Base-by-base conservation (phyloP, 92 coral and sea anemone genomes). In the Epizoanthus ramosus region DNA sequence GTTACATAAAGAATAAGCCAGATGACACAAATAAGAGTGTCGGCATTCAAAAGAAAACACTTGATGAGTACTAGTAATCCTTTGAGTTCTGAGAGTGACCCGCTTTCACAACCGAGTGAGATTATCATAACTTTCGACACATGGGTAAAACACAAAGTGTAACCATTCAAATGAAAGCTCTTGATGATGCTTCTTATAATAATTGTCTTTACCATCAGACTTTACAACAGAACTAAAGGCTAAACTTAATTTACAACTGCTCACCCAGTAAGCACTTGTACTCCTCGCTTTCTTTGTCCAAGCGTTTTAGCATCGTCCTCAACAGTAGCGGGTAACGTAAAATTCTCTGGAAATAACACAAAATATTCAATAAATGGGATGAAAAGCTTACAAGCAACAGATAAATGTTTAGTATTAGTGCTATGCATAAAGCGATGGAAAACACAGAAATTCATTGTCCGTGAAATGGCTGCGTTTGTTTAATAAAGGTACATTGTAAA, bases 271-370 rank as follows among this genome's bases (percentile, higher is more conserved):
- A 90, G 59, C 93, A 89, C 14, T 89, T 89, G 79, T 90, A 83
- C 72, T 94, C 99, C 63, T 93, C 96, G 56, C 98, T 94, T 17
- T 87, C 68, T 54, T 87, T 86, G 79, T 91, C 94, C 73, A 96
- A 64, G 16, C 87, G 88, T 73, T 96, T 96, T 10, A 89, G 88
- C 79, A 96, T 96, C 23, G 96, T 94, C 56, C 95, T 88, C 87
- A 96, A 76, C 68, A 96, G 83, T 57, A 96, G 79, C 14, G 99
- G 99, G 73, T 96, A 96, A 52, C 97, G 91, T 68, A 96, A 80
- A 53, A 96, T 91, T 63, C 99, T 93, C 99, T 96, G 85, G 28
- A 60, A 89, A 68, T 50, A 14, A 81, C 24, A 68, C 10, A 10
- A 16, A 41, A 5, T 79, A 10, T 9, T 17, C 1, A 37, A 67